A percentile compares a stretch with the other conserved stretches of the same genome.
Evolutionary conservation across 2,888 invertebrate genomes (phyloP).

Genomic region (Geophilus truncorum): DNA sequence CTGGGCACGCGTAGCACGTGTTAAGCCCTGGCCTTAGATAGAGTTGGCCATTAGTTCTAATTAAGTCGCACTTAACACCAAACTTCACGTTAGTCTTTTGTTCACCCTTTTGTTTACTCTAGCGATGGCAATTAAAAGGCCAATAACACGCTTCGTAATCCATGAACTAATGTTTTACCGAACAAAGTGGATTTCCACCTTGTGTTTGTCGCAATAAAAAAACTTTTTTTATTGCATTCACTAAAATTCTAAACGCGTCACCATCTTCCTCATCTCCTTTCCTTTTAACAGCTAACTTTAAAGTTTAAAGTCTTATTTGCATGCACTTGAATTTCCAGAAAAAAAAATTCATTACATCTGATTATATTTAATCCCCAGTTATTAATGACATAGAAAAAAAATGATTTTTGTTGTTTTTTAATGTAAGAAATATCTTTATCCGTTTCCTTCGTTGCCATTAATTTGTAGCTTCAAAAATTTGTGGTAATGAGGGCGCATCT

Average conservation of each 20-base stretch:
- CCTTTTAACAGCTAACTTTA: too few relatives aligned
- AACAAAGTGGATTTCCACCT: conserved; percentile 12
- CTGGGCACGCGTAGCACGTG: conserved; percentile 3
- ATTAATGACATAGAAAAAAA: too few relatives aligned
- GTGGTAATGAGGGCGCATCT: background rate
- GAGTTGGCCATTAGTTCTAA: conserved; percentile 27
- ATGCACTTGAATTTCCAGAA: too few relatives aligned
- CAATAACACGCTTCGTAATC: conserved; percentile 27
- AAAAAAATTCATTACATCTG: too few relatives aligned
- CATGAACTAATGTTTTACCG: conserved; percentile 2
- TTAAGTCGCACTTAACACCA: conserved; percentile 24
- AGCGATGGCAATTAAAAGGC: conserved; percentile 11
- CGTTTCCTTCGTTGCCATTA: background rate
- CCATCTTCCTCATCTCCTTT: too few relatives aligned
- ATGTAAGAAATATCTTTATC: too few relatives aligned
- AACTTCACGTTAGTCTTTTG: conserved; percentile 19
- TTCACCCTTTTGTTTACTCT: conserved; percentile 27
- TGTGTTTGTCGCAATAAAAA: background rate
- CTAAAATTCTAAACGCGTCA: background rate
- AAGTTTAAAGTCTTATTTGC: too few relatives aligned
- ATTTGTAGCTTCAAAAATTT: background rate
- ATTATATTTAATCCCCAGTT: too few relatives aligned
- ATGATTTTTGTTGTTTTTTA: background rate
- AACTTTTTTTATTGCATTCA: background rate
- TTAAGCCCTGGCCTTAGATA: conserved; percentile 3